Evolutionary conservation across 1,140 invertebrate genomes (phyloP), one percentile per base, ranked within the genome.

Genomic region (Plectrocnemia conspersa): DNA sequence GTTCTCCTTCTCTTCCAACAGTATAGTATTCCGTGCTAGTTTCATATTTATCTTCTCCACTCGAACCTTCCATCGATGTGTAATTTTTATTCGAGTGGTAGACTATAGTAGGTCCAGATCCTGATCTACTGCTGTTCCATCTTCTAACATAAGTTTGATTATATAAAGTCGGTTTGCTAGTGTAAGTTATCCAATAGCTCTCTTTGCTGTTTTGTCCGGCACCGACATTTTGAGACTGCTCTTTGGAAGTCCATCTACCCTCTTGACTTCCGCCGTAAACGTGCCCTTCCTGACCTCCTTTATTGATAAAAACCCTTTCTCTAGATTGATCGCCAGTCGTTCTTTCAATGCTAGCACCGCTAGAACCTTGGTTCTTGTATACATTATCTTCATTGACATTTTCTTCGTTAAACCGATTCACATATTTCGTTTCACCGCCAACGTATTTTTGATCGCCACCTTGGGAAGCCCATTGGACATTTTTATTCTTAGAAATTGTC

Each of bases 1-100:
- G 63, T 63, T 75, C 72, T 21, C 72, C 72, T 62, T 74, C 72
- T 2, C 41, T 36, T 10, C 59, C 59, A 16, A 58, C 11, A n/a
- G 52, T 62, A 36, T 62, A 57, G 27, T 58, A 63, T 50, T 65
- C 61, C 2, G 64, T 66, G 38, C 63, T 65, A 33, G 44, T 64
- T 15, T 67, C 64, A 1, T 66, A 64, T 0, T 65, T 19, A 0
- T 64, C 60, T 22, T 45, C 35, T 3, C 66, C 64, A 24, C 58
- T 53, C 13, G 52, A 29, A 36, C 61, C 66, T 16, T 61, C 61
- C 18, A 45, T 21, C 15, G 56, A 47, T 23, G 56, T 63, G n/a
- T 41, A 54, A 55, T 67, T 69, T 19, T 52, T 58, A 33, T 45
- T 58, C 15, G 64, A 48, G 10, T 59, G 49, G 25, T 65, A 54